Conservation (phyloP, 2,113 vertebrate species). For the Diphyllodes magnificus region DNA sequence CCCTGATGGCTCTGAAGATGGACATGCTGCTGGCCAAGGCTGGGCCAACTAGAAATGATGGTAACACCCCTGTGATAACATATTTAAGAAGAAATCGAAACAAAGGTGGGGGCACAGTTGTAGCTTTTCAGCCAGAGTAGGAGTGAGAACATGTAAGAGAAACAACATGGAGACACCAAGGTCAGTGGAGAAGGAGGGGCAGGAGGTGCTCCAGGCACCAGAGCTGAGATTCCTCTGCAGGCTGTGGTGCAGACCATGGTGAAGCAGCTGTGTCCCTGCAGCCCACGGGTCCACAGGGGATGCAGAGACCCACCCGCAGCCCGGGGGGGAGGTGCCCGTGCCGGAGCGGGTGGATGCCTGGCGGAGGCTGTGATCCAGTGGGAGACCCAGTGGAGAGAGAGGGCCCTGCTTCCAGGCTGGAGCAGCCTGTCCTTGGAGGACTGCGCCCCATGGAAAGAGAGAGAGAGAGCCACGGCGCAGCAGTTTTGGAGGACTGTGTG, state of each 20-base stretch:
- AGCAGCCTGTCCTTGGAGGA: neutral
- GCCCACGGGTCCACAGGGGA: neutral
- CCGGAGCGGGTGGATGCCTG: neutral
- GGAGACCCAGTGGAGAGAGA: neutral
- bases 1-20: neutral
- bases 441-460: neutral
- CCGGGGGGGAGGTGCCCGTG: neutral
- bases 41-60: neutral
- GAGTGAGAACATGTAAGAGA: neutral
- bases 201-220: accelerated
- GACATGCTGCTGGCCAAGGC: neutral
- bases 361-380: neutral
- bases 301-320: neutral
- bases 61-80: neutral
- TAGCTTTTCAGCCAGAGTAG: neutral
- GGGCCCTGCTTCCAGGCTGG: neutral
- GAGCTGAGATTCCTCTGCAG: neutral
- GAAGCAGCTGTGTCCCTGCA: neutral
- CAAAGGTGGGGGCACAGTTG: neutral
- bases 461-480: accelerated
- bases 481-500: neutral
- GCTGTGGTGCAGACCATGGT: neutral
- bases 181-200: neutral
- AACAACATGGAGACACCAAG: no score
- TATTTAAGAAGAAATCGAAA: neutral